Conservation (phyloP, 2,113 vertebrate genomes). For the Daboia siamensis region DNA sequence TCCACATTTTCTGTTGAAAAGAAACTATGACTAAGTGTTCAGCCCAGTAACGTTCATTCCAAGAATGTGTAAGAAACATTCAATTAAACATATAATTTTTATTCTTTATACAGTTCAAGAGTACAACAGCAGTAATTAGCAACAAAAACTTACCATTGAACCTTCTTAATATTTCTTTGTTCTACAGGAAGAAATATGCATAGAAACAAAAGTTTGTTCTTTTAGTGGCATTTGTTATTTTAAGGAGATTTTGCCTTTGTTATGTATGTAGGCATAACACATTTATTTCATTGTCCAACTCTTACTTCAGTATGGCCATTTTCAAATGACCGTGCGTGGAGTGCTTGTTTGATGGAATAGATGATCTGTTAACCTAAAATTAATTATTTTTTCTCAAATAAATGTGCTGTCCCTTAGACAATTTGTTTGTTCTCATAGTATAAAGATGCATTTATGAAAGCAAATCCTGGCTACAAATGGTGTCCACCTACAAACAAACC, state of each 20-base stretch:
- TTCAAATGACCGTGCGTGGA: neutral
- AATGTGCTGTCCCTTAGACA: neutral
- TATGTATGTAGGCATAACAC: slow-evolving; percentile 20
- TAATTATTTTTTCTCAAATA: slow-evolving; percentile 15
- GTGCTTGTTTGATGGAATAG: neutral
- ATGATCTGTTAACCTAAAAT: neutral
- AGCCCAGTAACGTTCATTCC: slow-evolving; percentile 30
- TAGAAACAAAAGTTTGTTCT: slow-evolving; percentile 35
- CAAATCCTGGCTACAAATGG: slow-evolving; percentile 98
- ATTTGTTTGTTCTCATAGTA: slow-evolving; percentile 77
- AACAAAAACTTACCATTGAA: slow-evolving; percentile 34
- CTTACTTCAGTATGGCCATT: neutral
- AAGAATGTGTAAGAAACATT: slow-evolving; percentile 28
- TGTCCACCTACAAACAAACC: slow-evolving; percentile 96
- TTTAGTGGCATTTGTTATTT: slow-evolving; percentile 27
- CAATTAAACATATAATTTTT: slow-evolving; percentile 36
- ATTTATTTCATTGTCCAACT: neutral
- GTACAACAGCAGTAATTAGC: slow-evolving; percentile 51
- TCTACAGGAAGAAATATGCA: slow-evolving; percentile 36
- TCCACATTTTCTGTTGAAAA: slow-evolving; percentile 23
- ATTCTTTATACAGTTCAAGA: slow-evolving; percentile 45
- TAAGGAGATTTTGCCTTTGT: slow-evolving; percentile 45
- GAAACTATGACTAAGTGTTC: slow-evolving; percentile 40
- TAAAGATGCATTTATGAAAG: slow-evolving; percentile 99
- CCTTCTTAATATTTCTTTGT: slow-evolving; percentile 33